phyloP scores from a whole-genome alignment of 2,888 invertebrate genomes.

The Thereva nobilitata region DNA sequence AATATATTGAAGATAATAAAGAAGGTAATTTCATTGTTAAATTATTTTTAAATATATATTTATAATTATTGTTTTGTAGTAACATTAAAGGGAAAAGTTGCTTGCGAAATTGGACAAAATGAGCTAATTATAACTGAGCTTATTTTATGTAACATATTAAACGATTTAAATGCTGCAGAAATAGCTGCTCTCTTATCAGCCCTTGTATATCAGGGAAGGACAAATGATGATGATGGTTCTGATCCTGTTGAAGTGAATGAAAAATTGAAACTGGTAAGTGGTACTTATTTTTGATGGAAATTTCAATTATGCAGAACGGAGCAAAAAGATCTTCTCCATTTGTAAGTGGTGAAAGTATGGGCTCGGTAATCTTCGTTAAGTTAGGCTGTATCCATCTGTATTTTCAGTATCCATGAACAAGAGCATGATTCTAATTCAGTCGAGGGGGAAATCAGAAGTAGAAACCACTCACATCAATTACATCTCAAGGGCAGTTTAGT shows the following conservation, averaged over 20 bases:
- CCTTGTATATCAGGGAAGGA: constrained; percentile 88
- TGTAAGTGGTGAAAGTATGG: neutral
- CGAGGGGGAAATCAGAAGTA: neutral
- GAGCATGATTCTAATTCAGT: neutral
- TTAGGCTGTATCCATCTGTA: no score
- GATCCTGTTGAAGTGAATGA: constrained; percentile 58
- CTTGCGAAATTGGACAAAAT: constrained; percentile 83
- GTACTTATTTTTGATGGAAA: neutral
- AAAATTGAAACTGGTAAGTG: constrained; percentile 48
- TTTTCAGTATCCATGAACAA: no score
- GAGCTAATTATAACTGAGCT: constrained; percentile 94
- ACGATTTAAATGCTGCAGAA: constrained; percentile 83
- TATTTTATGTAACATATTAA: constrained; percentile 86
- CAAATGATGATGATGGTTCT: constrained; percentile 54
- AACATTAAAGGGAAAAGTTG: constrained; percentile 80
- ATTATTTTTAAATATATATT: constrained; percentile 7
- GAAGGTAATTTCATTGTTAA: constrained; percentile 59
- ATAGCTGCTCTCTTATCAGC: constrained; percentile 93
- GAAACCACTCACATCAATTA: neutral
- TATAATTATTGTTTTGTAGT: constrained; percentile 59
- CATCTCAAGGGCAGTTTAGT: neutral
- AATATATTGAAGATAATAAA: constrained; percentile 72
- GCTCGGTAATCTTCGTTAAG: no score
- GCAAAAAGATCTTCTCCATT: neutral
- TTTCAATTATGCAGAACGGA: neutral